Evolutionary conservation across 2,797 vertebrate species (phyloP).

Genomic region (Acropternis orthonyx): DNA sequence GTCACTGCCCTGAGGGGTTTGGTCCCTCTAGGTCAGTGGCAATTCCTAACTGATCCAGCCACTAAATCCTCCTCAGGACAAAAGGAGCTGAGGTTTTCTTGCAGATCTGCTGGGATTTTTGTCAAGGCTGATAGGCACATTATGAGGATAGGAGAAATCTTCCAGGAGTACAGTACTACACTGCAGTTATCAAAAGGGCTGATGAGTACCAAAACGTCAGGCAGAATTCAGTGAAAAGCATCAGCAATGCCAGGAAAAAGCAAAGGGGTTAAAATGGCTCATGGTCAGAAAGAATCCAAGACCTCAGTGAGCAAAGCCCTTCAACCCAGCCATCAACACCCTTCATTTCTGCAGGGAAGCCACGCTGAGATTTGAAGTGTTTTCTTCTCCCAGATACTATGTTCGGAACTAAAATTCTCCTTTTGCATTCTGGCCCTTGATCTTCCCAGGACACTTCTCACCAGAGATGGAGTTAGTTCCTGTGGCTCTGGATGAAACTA

Average conservation of each 20-base stretch:
- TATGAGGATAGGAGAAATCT: background rate
- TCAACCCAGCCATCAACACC: background rate
- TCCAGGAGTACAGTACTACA: background rate
- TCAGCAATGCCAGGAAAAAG: background rate
- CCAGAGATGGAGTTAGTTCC: background rate
- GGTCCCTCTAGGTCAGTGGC: background rate
- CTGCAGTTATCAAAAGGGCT: background rate
- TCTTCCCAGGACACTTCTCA: background rate
- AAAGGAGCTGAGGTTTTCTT: background rate
- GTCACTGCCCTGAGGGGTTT: background rate
- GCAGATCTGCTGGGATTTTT: background rate
- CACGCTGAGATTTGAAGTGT: background rate
- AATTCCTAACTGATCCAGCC: background rate
- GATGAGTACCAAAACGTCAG: background rate
- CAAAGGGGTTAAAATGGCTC: background rate
- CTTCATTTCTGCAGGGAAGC: background rate
- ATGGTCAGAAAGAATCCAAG: background rate
- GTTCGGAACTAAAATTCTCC: background rate
- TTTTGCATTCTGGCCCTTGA: background rate
- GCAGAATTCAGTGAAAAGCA: background rate
- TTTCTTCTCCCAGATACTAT: background rate
- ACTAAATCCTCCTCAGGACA: background rate
- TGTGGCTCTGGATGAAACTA: background rate
- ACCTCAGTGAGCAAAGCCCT: background rate
- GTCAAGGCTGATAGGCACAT: background rate